Conservation (phyloP, 1,140 invertebrate genomes). For the Caenorhabditis brenneri region DNA sequence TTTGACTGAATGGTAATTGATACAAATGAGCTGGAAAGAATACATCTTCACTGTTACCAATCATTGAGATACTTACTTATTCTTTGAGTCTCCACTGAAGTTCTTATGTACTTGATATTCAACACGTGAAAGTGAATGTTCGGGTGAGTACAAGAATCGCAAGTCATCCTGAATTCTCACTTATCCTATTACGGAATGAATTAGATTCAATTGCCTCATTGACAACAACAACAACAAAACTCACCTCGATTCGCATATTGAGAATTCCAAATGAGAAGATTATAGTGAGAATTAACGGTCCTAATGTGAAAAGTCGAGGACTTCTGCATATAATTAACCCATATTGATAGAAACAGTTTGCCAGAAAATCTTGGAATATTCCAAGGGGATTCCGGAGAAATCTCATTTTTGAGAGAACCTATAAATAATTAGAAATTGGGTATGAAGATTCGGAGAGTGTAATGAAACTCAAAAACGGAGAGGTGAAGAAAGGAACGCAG, state of each 20-base stretch:
- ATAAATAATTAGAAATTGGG: background rate
- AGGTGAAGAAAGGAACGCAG: background rate
- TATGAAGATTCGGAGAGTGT: background rate
- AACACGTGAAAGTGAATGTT: conserved; percentile 64
- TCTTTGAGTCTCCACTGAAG: conserved; percentile 68
- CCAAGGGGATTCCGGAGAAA: conserved; percentile 43
- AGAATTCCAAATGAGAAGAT: conserved; percentile 65
- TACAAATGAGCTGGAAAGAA: conserved; percentile 45
- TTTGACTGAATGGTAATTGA: conserved; percentile 36
- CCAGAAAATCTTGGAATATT: conserved; percentile 62
- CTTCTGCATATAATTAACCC: conserved; percentile 63
- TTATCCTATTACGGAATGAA: background rate
- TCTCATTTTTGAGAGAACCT: conserved; percentile 15
- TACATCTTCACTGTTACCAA: too few species aligned
- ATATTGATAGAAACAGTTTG: conserved; percentile 62
- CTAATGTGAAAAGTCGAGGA: conserved; percentile 63
- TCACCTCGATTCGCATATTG: conserved; percentile 63
- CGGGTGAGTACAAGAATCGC: conserved; percentile 68
- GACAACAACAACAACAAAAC: conserved; percentile 36
- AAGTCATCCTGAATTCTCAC: conserved; percentile 64
- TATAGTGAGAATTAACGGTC: conserved; percentile 61
- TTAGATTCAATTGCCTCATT: too few species aligned
- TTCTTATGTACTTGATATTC: conserved; percentile 68
- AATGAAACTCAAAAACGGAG: background rate
- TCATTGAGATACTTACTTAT: conserved; percentile 65